Percentiles rank a stretch among this genome's conserved stretches.
Evolutionary conservation across 2,797 vertebrate genomes (phyloP).

Genomic region (Hyperoplus immaculatus): DNA sequence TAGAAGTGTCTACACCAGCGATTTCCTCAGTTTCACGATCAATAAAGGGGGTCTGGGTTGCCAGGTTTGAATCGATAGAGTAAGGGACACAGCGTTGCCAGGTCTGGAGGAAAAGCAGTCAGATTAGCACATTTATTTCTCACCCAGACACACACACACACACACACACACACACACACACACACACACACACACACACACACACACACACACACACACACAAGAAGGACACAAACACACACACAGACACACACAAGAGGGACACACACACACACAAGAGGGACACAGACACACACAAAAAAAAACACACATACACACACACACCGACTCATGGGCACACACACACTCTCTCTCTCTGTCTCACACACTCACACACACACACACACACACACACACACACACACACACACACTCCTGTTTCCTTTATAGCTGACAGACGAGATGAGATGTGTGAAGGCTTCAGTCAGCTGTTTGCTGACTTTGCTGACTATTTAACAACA

Average conservation of each 20-base stretch:
- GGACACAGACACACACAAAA: too few species aligned
- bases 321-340: too few species aligned
- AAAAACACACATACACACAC: too few species aligned
- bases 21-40: slow-evolving; percentile 36
- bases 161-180: background rate
- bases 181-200: too few species aligned
- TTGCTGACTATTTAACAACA: slow-evolving; percentile 7
- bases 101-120: slow-evolving; percentile 63
- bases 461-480: slow-evolving; percentile 2
- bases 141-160: background rate
- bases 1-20: slow-evolving; percentile 29
- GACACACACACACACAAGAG: too few species aligned
- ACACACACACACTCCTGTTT: slow-evolving; percentile 18
- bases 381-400: slow-evolving; percentile 16
- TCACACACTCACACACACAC: slow-evolving; percentile 12
- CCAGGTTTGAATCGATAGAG: slow-evolving; percentile 60
- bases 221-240: too few species aligned
- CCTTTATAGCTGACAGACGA: slow-evolving; percentile 27
- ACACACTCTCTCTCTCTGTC: too few species aligned
- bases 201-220: too few species aligned
- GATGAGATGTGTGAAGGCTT: slow-evolving; percentile 9
- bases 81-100: slow-evolving; percentile 52
- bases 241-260: too few species aligned
- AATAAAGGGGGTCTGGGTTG: slow-evolving; percentile 47
- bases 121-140: slow-evolving; percentile 78